These are phyloP conservation scores for Drosophila elegans DNA, from an alignment of 1,140 invertebrate genomes.

Conservation along the genomic window DNA sequence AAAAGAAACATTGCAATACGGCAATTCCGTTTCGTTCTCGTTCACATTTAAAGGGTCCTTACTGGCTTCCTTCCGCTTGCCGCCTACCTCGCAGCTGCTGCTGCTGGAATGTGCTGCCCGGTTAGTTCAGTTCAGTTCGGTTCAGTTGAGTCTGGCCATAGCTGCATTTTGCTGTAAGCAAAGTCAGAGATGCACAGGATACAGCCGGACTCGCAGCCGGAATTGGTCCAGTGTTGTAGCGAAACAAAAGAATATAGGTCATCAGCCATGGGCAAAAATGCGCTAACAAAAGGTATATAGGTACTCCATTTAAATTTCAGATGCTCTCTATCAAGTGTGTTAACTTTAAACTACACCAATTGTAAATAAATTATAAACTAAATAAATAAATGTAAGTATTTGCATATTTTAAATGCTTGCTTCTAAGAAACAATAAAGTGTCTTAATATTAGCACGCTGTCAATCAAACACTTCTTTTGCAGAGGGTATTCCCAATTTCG, in stretches of 20 bases:
- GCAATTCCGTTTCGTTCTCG: constrained; percentile 66
- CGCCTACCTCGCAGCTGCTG: constrained; percentile 16
- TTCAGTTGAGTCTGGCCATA: constrained; percentile 28
- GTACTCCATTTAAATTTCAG: constrained; percentile 20
- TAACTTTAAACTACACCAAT: too few species aligned
- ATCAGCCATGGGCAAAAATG: constrained; percentile 44
- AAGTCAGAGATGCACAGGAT: constrained; percentile 57
- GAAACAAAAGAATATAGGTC: constrained; percentile 51
- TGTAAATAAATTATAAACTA: too few species aligned
- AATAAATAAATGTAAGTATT: too few species aligned
- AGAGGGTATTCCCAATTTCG: constrained; percentile 24
- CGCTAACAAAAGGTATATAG: constrained; percentile 30
- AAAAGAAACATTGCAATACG: constrained; percentile 67
- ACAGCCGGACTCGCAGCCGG: constrained; percentile 44
- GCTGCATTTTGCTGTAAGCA: constrained; percentile 66
- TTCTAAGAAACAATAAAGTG: background rate
- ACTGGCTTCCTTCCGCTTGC: constrained; percentile 61
- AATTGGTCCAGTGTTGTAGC: constrained; percentile 40
- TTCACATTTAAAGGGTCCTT: constrained; percentile 71
- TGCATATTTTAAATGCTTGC: background rate
- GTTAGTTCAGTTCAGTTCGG: constrained; percentile 8
- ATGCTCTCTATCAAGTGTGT: constrained; percentile 1
- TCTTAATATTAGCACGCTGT: background rate
- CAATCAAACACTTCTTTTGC: background rate
- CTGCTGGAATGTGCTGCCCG: constrained; percentile 27